Base-by-base conservation (phyloP, 2,797 vertebrate genomes). In the Hyperoplus immaculatus region DNA sequence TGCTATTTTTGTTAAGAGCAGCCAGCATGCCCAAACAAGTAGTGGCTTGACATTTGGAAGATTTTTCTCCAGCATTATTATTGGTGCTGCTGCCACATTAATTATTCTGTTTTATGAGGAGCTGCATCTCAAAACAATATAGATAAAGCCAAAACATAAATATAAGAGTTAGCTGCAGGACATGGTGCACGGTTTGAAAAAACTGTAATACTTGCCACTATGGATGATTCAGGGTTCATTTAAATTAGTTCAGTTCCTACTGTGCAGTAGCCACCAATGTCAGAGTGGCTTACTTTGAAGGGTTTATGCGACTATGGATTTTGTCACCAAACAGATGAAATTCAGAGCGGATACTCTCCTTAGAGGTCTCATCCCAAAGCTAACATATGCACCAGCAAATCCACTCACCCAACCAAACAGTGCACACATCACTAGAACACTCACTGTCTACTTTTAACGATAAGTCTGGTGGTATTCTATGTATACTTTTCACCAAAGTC, bases 211-310 rank as follows among this genome's bases (percentile, higher is more conserved):
- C 29, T 29, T 29, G 29, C 29, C 29, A 29, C 29, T 29, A 29
- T 29, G 29, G 29, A 29, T 29, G 29, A 29, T 21, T 54, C 60
- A 63, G 43, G 58, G 53, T 77, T 62, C 73, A 75, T 85, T 45
- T 68, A 38, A 77, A 80, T 75, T 29, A 75, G 61, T 38, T 46
- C 53, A 65, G 10, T 12, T 61, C 69, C 72, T 14, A 42, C 66
- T 66, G 60, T 18, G 75, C 58, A 10, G 60, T 1, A 7, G 43
- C 47, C 56, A 55, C 60, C 51, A 2, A 62, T 77, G 75, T 83
- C 80, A 68, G 53, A 60, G 43, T 46, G 68, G 78, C 68, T 87
- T 54, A 71, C 41, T 71, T 29, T 65, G 49, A 70, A 74, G 72
- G 58, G 49, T 63, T 79, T 77, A 56, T 75, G 57, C 16, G 9